Evolutionary conservation across 2,888 invertebrate species (phyloP).

Genomic region (Brachypalpus laphriformis): DNA sequence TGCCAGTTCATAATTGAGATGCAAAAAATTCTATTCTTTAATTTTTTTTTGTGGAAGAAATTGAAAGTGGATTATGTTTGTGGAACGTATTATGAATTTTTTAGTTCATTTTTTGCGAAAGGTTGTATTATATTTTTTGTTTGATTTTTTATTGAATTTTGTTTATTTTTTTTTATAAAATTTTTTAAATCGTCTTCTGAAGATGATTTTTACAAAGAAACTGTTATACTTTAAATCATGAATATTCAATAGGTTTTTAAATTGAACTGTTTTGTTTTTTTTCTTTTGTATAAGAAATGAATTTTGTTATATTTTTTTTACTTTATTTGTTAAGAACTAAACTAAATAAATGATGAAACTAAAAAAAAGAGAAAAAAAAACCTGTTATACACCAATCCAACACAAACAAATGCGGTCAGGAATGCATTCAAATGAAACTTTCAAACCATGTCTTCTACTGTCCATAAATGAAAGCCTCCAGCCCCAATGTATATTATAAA

Average conservation of each 20-base stretch:
- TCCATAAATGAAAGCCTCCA: conserved; percentile 61
- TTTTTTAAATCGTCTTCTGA: neutral
- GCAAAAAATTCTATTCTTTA: conserved; percentile 32
- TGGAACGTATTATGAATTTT: conserved; percentile 35
- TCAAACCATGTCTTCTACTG: conserved; percentile 23
- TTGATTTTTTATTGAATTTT: neutral
- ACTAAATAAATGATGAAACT: conserved; percentile 53
- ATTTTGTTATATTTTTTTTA: conserved; percentile 47
- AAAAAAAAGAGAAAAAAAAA: too few relatives aligned
- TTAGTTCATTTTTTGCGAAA: neutral
- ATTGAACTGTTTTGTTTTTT: conserved; percentile 40
- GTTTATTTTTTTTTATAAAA: neutral
- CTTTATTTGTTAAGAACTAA: conserved; percentile 32
- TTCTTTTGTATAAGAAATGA: conserved; percentile 27
- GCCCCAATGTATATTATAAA: conserved; percentile 48
- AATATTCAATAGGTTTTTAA: neutral
- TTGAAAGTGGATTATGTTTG: conserved; percentile 44
- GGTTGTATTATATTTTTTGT: neutral
- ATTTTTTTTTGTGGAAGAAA: conserved; percentile 10
- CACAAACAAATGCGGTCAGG: conserved; percentile 20
- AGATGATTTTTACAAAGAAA: neutral
- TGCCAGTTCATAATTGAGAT: conserved; percentile 86
- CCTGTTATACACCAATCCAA: neutral
- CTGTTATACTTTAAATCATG: neutral
- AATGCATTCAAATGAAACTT: neutral